Conservation (phyloP, 1,140 invertebrate genomes). For the Bombus huntii region DNA sequence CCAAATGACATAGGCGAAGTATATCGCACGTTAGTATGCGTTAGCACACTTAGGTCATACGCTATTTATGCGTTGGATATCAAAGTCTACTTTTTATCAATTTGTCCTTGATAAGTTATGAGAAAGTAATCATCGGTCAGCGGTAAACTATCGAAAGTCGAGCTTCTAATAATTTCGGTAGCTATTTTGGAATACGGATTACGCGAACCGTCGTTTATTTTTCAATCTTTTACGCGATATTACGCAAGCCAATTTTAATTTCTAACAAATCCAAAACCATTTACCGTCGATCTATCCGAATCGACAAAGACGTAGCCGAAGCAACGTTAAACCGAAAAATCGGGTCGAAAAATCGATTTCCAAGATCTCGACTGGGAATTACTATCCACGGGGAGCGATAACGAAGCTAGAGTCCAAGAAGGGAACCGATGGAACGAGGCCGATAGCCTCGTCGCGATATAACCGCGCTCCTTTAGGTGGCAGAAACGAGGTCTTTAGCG, state of each 20-base stretch:
- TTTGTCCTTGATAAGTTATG: not conserved
- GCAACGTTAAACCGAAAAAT: not conserved
- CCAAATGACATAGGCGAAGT: too few species aligned
- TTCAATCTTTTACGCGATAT: not conserved
- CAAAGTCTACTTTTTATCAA: not conserved
- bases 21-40: too few species aligned
- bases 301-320: not conserved
- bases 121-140: not conserved
- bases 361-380: not conserved
- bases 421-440: slow-evolving; percentile 62
- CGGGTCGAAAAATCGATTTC: not conserved
- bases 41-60: not conserved
- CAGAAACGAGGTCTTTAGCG: slow-evolving; percentile 65
- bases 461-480: slow-evolving; percentile 69
- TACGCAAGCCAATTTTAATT: not conserved
- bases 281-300: not conserved
- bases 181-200: not conserved
- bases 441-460: slow-evolving; percentile 67
- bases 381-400: slow-evolving; percentile 32
- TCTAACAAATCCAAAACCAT: not conserved
- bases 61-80: not conserved
- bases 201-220: not conserved
- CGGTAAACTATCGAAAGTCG: not conserved
- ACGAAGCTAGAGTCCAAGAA: slow-evolving; percentile 36
- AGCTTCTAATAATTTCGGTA: not conserved